Evolutionary conservation across 1,140 invertebrate genomes (phyloP), one percentile per base, ranked within the genome.

Genomic region (Colletes latitarsis): DNA sequence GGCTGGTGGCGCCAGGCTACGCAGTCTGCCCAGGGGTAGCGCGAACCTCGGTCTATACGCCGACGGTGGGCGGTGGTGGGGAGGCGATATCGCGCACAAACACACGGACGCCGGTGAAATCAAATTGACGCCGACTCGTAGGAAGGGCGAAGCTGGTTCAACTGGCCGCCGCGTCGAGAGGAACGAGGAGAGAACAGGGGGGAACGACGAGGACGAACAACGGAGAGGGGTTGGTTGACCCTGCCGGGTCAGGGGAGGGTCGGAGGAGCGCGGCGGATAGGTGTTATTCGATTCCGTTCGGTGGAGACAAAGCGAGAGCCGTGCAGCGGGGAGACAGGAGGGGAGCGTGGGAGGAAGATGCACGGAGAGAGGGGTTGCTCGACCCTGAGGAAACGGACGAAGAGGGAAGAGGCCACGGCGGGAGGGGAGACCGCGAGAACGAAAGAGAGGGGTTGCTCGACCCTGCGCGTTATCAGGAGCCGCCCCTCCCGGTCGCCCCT

Each of bases 381-480:
- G 82, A 77, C 82, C 78, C 79, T 88, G 69, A 74, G 55, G 43
- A 64, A 53, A 68, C 2, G 17, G 74, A 77, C 5, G 21, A 9
- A 41, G 49, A 43, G 17, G 43, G 60, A 66, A 46, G 21, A 46
- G n/a, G 14, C 17, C 15, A 21, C 19, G 10, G 77, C 43, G n/a
- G 46, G 41, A 69, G 64, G 66, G 74, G 15, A 72, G 41, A 69
- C 6, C 21, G n/a, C 0, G 69, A 49, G 19, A 60, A 14, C 21
- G 70, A 63, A 52, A 39, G 72, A 90, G 87, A 87, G 89, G 87
- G 90, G 91, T 90, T 90, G 89, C 81, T 86, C 84, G 89, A 89
- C 90, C 91, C 89, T 92, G 92, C 92, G 92, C 92, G 89, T 89
- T 92, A 88, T 89, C 85, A 84, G 79, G 71, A 77, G 78, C 70